Percentiles rank a stretch among this genome's conserved stretches.
These are phyloP conservation scores for Drosophila ironensis DNA, from an alignment of 1,140 invertebrate genomes.

Conservation along the genomic window DNA sequence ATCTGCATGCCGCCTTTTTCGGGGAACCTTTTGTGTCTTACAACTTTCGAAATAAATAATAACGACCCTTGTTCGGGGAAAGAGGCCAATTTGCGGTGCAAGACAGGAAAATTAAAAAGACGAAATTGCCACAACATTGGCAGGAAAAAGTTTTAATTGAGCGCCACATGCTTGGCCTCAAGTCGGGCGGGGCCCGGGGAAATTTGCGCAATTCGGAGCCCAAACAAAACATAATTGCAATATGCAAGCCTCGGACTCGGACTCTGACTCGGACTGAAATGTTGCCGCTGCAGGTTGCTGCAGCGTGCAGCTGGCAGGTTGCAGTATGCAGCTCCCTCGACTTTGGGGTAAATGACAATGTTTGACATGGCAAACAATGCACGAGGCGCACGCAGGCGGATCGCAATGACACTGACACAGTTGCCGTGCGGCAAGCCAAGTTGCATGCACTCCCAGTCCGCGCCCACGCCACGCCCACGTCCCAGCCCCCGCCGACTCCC, in stretches of 20 bases:
- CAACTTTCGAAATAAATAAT: conserved; percentile 19
- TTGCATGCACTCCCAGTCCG: too few species aligned
- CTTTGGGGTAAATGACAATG: conserved; percentile 73
- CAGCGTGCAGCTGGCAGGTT: too few species aligned
- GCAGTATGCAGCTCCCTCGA: neutral
- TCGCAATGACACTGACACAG: conserved; percentile 71
- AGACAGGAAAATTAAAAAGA: conserved; percentile 68
- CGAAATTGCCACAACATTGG: conserved; percentile 42
- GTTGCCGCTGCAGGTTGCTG: neutral
- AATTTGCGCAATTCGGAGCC: conserved; percentile 30
- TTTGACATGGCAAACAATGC: conserved; percentile 74
- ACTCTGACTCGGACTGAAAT: neutral
- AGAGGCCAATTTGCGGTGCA: conserved; percentile 20
- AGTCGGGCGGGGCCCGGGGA: conserved; percentile 7
- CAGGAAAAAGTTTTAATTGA: conserved; percentile 66
- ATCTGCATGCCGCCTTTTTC: neutral
- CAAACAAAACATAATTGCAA: conserved; percentile 76
- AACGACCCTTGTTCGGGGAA: conserved; percentile 10
- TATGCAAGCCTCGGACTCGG: conserved; percentile 55
- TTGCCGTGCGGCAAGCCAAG: conserved; percentile 34
- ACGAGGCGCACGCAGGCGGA: conserved; percentile 33
- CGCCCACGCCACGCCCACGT: conserved; percentile 36
- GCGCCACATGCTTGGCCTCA: conserved; percentile 31
- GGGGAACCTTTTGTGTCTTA: neutral
- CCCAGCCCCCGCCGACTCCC: neutral